Conservation (phyloP, 1,140 invertebrate genomes). For the Dinothrombium tinctorium region DNA sequence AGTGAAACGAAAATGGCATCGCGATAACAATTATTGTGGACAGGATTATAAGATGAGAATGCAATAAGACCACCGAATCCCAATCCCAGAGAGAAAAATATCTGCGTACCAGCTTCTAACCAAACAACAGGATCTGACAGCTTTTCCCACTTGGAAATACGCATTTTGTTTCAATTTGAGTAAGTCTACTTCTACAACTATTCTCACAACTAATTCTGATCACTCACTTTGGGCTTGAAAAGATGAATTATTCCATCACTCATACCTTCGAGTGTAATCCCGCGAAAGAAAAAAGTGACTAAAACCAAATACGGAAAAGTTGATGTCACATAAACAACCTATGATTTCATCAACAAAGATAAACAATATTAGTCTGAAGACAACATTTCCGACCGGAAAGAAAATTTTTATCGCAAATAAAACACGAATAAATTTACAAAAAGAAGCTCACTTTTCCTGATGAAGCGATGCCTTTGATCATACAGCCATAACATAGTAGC, state of each 20-base stretch:
- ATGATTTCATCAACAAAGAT: conserved; percentile 31
- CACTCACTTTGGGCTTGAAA: conserved; percentile 12
- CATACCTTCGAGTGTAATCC: conserved; percentile 27
- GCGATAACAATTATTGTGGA: conserved; percentile 47
- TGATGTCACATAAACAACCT: conserved; percentile 47
- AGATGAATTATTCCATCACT: conserved; percentile 19
- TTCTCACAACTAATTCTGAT: conserved; percentile 1
- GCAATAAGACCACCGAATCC: conserved; percentile 72
- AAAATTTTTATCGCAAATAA: too few relatives aligned
- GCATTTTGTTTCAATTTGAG: background rate
- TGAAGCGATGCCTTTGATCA: conserved; percentile 93
- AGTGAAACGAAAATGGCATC: conserved; percentile 26
- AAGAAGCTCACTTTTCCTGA: conserved; percentile 75
- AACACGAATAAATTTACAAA: too few relatives aligned
- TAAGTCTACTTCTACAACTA: background rate
- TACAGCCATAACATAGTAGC: conserved; percentile 92
- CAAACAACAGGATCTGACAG: conserved; percentile 42
- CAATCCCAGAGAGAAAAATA: conserved; percentile 71
- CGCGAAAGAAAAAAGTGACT: conserved; percentile 38
- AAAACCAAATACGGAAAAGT: conserved; percentile 52
- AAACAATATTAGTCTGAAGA: conserved; percentile 29
- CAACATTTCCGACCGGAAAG: too few relatives aligned
- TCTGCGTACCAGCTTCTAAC: conserved; percentile 62
- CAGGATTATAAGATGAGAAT: conserved; percentile 67
- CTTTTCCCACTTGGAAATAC: conserved; percentile 20